Evolutionary conservation across 2,113 vertebrate genomes (phyloP).

Genomic region (Chelonoidis abingdonii): DNA sequence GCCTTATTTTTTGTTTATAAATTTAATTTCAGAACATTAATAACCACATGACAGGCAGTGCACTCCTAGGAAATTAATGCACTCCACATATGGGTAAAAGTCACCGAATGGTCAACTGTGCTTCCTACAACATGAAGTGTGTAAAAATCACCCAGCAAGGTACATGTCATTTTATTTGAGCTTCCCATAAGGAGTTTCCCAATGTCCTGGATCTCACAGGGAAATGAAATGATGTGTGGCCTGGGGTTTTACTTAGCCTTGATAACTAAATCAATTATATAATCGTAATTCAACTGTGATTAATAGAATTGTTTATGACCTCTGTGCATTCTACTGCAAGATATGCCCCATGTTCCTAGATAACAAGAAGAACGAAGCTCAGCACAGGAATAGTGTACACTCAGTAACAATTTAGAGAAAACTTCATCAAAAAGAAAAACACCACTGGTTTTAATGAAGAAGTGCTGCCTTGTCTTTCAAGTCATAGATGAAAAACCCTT

Average conservation of each 20-base stretch:
- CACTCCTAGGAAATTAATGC: background rate
- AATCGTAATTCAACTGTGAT: background rate
- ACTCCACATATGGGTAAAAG: background rate
- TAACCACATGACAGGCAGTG: slow-evolving; percentile 1
- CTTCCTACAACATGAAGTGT: background rate
- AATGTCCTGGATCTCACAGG: background rate
- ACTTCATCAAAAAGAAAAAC: background rate
- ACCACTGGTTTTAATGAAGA: background rate
- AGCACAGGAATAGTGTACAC: accelerated
- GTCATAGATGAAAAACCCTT: background rate
- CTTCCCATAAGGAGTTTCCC: background rate
- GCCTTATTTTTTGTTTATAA: slow-evolving; percentile 46
- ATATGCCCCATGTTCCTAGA: background rate
- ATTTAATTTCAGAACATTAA: slow-evolving; percentile 31
- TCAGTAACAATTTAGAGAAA: background rate
- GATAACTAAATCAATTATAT: background rate
- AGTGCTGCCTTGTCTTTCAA: background rate
- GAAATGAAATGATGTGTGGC: background rate
- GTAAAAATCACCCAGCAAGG: background rate
- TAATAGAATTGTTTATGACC: background rate
- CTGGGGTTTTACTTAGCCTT: background rate
- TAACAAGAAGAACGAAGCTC: background rate
- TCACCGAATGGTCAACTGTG: background rate
- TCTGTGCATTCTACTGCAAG: background rate
- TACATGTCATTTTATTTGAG: background rate